Base-by-base conservation (phyloP, 2,113 vertebrate species). In the Archocentrus centrarchus region DNA sequence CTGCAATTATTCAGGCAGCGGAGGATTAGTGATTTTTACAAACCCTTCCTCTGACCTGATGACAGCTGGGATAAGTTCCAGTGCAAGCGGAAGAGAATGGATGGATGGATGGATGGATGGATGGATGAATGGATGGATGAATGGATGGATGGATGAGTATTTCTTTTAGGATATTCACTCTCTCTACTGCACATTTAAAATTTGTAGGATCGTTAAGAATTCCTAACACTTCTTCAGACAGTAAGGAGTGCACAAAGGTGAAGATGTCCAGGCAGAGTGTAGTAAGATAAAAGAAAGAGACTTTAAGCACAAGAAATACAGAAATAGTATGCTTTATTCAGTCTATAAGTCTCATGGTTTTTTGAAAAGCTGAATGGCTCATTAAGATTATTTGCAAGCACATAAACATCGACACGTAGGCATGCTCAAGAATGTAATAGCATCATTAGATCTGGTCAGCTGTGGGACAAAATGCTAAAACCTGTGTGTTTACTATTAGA, bases 401-500 rank as follows among this genome's bases (percentile, higher is more conserved):
- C 53, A 37, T 24, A 35, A 47, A 59, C n/a, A 70, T 1, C n/a
- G 17, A 1, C 5, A 22, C 30, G 18, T 76, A 64, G 15, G 32
- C 47, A 73, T 55, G 68, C 68, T 53, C 18, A 39, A 1, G 9
- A 66, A 61, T 58, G 30, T 10, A 66, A 60, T 8, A 58, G 59
- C 47, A 22, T 13, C 2, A 14, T 37, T 13, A 11, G 47, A 85
- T 62, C 9, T 63, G 66, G 41, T 87, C 11, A 63, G 76, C 39
- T 84, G 32, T 59, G 24, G 6, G 35, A 24, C 14, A 70, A 24
- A 77, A 85, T 59, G 3, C 55, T 77, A n/a, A 76, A 76, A 61
- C 64, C 27, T 53, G 64, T 66, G 24, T 32, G 73, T 83, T 73
- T 58, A 76, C 27, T 44, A 63, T 35, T 76, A 70, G 30, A 68